phyloP scores from a whole-genome alignment of 2,888 invertebrate species.

The Oscheius sp. region DNA sequence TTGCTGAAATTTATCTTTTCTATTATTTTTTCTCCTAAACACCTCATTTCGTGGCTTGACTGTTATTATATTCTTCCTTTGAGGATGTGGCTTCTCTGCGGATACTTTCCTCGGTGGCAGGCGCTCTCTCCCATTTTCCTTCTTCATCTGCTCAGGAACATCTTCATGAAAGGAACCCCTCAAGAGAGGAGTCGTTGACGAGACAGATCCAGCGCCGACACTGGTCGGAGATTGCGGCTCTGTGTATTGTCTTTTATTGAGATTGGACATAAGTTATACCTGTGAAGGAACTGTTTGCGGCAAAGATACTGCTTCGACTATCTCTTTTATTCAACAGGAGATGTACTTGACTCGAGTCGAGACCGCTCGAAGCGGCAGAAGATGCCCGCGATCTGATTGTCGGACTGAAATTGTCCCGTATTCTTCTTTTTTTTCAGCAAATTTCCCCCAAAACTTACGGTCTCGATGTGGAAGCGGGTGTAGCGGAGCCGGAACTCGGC shows the following conservation, averaged over 20 bases:
- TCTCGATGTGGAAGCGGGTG: slow-evolving; percentile 9
- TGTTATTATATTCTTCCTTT: slow-evolving; percentile 11
- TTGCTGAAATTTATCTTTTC: not conserved
- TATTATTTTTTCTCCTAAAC: not conserved
- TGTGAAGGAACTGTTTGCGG: not conserved
- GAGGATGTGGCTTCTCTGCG: not conserved
- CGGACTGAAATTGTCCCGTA: slow-evolving; percentile 20
- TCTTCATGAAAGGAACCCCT: slow-evolving; percentile 16
- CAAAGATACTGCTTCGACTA: slow-evolving; percentile 32
- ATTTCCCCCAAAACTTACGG: slow-evolving; percentile 17
- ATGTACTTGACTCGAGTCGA: slow-evolving; percentile 49
- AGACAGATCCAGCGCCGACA: not conserved
- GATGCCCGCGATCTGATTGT: slow-evolving; percentile 33
- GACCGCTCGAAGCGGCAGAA: slow-evolving; percentile 39
- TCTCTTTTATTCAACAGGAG: slow-evolving; percentile 43
- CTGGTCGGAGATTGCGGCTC: slow-evolving; percentile 21
- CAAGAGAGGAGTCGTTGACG: not conserved
- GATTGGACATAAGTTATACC: not conserved
- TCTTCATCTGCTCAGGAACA: slow-evolving; percentile 1
- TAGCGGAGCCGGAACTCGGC: slow-evolving; percentile 19
- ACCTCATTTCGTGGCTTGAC: slow-evolving; percentile 21
- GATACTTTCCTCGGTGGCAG: slow-evolving; percentile 11
- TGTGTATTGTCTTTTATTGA: not conserved
- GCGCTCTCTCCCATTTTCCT: not conserved
- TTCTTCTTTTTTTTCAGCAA: not conserved